Evolutionary conservation across 2,888 invertebrate species (phyloP).

Genomic region (Coleophora flavipennella): DNA sequence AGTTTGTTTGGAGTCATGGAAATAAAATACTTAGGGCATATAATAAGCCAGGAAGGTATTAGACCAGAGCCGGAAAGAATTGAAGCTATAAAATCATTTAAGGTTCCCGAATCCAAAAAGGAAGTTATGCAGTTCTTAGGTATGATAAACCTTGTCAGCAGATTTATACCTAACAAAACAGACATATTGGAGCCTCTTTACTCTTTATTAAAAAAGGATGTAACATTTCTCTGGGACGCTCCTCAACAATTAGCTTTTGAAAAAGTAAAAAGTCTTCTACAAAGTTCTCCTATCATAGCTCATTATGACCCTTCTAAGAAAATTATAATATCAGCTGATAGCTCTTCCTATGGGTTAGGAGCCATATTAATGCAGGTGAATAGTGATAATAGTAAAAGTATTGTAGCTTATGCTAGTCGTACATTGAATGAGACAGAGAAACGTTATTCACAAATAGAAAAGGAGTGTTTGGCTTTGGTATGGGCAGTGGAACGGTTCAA

Average conservation of each 20-base stretch:
- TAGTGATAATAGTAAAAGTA: not conserved
- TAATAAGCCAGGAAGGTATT: constrained; percentile 1
- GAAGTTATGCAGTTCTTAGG: not conserved
- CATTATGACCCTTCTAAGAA: no score
- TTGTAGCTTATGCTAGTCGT: constrained; percentile 3
- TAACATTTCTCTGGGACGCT: no score
- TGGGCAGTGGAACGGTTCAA: constrained; percentile 4
- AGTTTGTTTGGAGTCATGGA: constrained; percentile 2
- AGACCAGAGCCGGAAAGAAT: not conserved
- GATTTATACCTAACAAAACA: no score
- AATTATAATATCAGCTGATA: no score
- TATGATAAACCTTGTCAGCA: not conserved
- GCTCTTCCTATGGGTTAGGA: constrained; percentile 7
- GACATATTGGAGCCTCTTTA: no score
- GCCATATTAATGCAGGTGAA: constrained; percentile 5
- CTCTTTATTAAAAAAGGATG: no score
- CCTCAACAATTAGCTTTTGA: no score
- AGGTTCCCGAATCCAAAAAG: not conserved
- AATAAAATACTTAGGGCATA: constrained; percentile 9
- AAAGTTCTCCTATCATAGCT: not conserved
- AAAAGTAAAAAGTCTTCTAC: no score
- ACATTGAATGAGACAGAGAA: constrained; percentile 2
- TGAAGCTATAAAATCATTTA: not conserved
- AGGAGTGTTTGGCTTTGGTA: constrained; percentile 5
- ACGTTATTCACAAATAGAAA: constrained; percentile 4